These are phyloP conservation scores for Drosophila subquinaria DNA, from an alignment of 2,888 invertebrate genomes.

Conservation along the genomic window DNA sequence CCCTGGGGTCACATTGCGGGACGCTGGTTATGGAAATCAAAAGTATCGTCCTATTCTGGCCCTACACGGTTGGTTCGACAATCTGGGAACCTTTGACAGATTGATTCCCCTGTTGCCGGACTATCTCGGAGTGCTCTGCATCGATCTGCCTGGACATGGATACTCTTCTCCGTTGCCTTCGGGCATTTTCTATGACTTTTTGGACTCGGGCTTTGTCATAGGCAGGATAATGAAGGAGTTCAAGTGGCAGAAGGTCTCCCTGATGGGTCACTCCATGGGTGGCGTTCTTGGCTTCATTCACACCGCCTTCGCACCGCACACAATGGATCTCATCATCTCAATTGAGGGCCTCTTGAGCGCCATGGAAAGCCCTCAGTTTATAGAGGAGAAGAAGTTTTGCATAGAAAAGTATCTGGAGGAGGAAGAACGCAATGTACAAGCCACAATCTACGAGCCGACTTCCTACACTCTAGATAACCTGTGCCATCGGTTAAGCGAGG, in stretches of 20 bases:
- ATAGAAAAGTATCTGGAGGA: conserved; percentile 4
- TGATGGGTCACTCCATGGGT: conserved; percentile 89
- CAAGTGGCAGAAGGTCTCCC: conserved; percentile 89
- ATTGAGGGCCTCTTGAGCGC: conserved; percentile 57
- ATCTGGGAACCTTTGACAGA: conserved; percentile 90
- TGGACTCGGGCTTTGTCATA: conserved; percentile 85
- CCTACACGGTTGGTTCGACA: conserved; percentile 92
- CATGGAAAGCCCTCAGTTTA: neutral
- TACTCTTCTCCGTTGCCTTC: conserved; percentile 88
- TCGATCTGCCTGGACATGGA: conserved; percentile 90
- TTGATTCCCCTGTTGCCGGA: conserved; percentile 88
- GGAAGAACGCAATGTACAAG: neutral
- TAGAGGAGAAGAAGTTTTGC: neutral
- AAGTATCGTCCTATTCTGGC: conserved; percentile 88
- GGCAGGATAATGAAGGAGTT: conserved; percentile 87
- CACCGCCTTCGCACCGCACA: conserved; percentile 86
- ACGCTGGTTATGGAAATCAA: conserved; percentile 90
- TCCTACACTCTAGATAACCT: neutral
- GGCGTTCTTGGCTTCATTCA: conserved; percentile 87
- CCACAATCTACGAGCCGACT: neutral
- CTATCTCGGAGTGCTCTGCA: conserved; percentile 86
- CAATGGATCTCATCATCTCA: conserved; percentile 72
- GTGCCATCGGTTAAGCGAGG: neutral
- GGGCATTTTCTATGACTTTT: conserved; percentile 85
- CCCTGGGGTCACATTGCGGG: conserved; percentile 89